Percentiles rank a stretch among this genome's conserved stretches.
phyloP scores from a whole-genome alignment of 64 coral and sea anemone genomes.

The Montipora sp. region DNA sequence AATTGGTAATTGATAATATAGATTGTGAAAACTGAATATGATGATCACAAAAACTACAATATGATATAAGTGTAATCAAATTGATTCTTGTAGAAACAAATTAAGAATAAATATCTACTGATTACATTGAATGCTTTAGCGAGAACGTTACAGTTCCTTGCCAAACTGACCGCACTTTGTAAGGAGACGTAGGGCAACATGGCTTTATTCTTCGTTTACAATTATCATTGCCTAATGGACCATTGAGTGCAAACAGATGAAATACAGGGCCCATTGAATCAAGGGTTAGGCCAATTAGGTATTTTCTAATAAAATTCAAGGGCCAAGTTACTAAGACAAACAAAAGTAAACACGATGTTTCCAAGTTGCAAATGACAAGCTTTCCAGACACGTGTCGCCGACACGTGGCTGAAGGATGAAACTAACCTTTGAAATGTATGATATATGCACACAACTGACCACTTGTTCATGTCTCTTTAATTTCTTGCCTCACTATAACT shows the following conservation, averaged over 20 bases:
- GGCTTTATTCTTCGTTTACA: not conserved
- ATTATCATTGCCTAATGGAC: not conserved
- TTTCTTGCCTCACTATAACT: too few relatives aligned
- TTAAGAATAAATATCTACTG: too few relatives aligned
- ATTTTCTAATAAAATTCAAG: not conserved
- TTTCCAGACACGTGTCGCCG: not conserved
- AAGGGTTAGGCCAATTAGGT: not conserved
- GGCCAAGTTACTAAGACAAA: constrained; percentile 1
- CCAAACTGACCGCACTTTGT: too few relatives aligned
- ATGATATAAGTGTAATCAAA: too few relatives aligned
- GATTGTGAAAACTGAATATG: too few relatives aligned
- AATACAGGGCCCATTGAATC: not conserved
- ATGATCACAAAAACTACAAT: too few relatives aligned
- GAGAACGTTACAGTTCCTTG: too few relatives aligned
- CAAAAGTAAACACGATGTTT: not conserved
- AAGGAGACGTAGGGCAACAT: too few relatives aligned
- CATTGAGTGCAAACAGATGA: not conserved
- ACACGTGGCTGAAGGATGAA: not conserved
- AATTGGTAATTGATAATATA: too few relatives aligned
- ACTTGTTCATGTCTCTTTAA: not conserved
- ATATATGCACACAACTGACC: not conserved
- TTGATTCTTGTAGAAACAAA: too few relatives aligned
- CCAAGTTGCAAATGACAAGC: not conserved
- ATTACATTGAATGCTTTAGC: too few relatives aligned
- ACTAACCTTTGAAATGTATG: not conserved